Percentiles rank a stretch among this genome's conserved stretches.
phyloP scores from a whole-genome alignment of 2,888 invertebrate species.

The Pteria penguin region DNA sequence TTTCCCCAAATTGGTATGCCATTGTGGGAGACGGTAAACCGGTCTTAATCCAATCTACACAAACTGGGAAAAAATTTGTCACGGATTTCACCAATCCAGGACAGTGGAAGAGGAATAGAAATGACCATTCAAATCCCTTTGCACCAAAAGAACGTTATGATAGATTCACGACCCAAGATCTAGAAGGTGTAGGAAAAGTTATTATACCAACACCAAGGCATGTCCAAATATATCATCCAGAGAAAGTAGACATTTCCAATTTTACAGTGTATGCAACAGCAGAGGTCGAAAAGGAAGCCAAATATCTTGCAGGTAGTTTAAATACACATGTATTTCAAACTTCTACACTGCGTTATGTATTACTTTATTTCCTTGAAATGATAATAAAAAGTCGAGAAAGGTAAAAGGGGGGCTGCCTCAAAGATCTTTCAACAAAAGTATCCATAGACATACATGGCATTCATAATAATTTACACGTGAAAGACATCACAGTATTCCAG shows the following conservation, averaged over 20 bases:
- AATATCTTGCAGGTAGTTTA: neutral
- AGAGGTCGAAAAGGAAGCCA: neutral
- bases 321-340: too few relatives aligned
- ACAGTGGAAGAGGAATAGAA: neutral
- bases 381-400: too few relatives aligned
- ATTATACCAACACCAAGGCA: neutral
- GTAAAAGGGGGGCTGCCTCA: too few relatives aligned
- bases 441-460: too few relatives aligned
- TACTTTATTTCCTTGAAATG: too few relatives aligned
- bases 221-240: neutral
- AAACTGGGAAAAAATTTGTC: neutral
- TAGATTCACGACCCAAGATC: neutral
- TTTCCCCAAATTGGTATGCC: neutral
- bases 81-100: neutral
- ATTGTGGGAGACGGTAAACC: neutral
- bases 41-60: neutral
- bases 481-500: too few relatives aligned
- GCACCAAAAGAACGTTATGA: neutral
- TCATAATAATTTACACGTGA: too few relatives aligned
- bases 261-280: neutral
- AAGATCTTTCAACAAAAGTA: too few relatives aligned
- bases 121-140: neutral
- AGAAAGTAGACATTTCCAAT: neutral
- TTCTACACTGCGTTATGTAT: too few relatives aligned
- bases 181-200: neutral